phyloP scores from a whole-genome alignment of 1,140 invertebrate species.

The Epicauta chinensis region DNA sequence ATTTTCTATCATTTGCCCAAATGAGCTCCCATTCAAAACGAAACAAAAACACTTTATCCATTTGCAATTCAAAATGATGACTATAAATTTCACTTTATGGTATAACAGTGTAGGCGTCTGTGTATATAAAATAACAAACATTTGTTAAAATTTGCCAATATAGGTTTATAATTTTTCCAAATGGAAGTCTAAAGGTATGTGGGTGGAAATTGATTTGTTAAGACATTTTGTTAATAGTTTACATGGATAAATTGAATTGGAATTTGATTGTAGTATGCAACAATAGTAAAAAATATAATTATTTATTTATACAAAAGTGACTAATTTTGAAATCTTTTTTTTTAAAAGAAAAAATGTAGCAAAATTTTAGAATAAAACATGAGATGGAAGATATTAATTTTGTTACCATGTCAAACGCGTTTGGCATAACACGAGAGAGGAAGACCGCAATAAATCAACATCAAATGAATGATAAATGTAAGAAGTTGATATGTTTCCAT shows the following conservation, averaged over 20 bases:
- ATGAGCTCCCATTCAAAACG: constrained; percentile 4
- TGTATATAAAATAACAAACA: constrained; percentile 24
- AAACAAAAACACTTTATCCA: constrained; percentile 15
- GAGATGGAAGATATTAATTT: constrained; percentile 11
- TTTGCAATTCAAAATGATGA: constrained; percentile 23
- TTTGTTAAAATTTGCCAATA: constrained; percentile 26
- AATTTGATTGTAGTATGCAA: no score
- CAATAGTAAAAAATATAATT: no score
- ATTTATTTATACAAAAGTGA: no score
- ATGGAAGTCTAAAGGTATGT: not conserved
- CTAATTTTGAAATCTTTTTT: no score
- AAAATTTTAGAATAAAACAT: no score
- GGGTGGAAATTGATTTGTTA: not conserved
- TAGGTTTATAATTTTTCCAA: not conserved
- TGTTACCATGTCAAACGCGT: constrained; percentile 12
- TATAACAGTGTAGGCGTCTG: constrained; percentile 19
- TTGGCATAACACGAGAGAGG: constrained; percentile 19
- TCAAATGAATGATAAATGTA: constrained; percentile 17
- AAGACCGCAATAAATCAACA: constrained; percentile 19
- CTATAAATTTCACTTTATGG: constrained; percentile 22
- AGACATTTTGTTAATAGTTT: not conserved
- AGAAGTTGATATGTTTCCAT: constrained; percentile 15
- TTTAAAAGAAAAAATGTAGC: no score
- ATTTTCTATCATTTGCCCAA: no score
- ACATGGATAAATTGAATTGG: no score